These are phyloP conservation scores for Hippoglossus hippoglossus DNA, from an alignment of 2,797 vertebrate species.

Conservation along the genomic window DNA sequence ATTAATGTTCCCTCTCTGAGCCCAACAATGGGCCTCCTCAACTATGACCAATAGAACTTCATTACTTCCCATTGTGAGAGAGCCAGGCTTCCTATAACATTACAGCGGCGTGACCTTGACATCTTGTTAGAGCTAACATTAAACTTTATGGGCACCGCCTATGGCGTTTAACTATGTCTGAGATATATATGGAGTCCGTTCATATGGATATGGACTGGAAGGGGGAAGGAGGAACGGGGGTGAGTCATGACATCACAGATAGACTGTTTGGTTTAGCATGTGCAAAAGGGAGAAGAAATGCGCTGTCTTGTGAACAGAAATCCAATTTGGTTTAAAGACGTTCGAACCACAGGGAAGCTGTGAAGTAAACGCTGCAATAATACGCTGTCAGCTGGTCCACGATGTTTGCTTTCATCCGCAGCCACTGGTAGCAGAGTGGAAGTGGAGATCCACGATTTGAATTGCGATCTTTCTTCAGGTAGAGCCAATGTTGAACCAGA, in stretches of 20 bases:
- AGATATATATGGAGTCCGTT: slow-evolving; percentile 70
- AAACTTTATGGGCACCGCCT: slow-evolving; percentile 76
- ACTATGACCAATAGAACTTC: slow-evolving; percentile 76
- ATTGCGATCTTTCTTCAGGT: no score
- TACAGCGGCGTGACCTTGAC: slow-evolving; percentile 77
- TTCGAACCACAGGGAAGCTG: slow-evolving; percentile 47
- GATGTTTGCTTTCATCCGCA: slow-evolving; percentile 47
- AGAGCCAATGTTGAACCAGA: no score
- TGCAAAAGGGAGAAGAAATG: slow-evolving; percentile 22
- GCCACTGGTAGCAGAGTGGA: neutral
- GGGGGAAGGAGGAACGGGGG: neutral
- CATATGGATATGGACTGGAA: slow-evolving; percentile 59
- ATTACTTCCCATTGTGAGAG: slow-evolving; percentile 70
- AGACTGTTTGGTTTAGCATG: slow-evolving; percentile 32
- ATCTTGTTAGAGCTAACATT: slow-evolving; percentile 78
- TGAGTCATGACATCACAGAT: slow-evolving; percentile 47
- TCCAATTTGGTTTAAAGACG: slow-evolving; percentile 62
- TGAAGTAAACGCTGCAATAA: slow-evolving; percentile 46
- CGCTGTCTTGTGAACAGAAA: slow-evolving; percentile 33
- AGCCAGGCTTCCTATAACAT: slow-evolving; percentile 66
- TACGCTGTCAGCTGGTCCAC: slow-evolving; percentile 24
- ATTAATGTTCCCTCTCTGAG: slow-evolving; percentile 70
- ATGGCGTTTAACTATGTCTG: slow-evolving; percentile 70
- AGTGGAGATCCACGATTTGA: neutral
- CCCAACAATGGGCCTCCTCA: slow-evolving; percentile 67